Conservation (phyloP, 2,888 invertebrate genomes). For the Eledone cirrhosa region DNA sequence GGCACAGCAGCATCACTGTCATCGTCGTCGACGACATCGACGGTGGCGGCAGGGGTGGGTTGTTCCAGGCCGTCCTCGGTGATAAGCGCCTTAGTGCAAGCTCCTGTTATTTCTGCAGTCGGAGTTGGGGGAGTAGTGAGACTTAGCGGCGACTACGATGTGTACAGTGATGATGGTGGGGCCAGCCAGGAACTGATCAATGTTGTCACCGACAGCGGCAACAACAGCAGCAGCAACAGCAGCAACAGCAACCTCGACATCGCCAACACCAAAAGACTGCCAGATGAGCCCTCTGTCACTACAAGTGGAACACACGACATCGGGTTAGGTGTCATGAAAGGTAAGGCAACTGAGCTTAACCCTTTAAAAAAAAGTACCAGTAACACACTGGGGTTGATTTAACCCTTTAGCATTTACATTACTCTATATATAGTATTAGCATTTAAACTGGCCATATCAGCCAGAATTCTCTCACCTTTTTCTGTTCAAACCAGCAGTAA, state of each 20-base stretch:
- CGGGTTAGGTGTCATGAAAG: slow-evolving; percentile 15
- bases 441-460: too few relatives aligned
- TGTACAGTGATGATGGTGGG: background rate
- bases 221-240: background rate
- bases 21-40: background rate
- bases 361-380: too few relatives aligned
- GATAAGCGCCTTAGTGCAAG: background rate
- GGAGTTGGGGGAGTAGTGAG: background rate
- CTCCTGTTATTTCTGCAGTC: background rate
- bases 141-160: slow-evolving; percentile 5
- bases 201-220: slow-evolving; percentile 1
- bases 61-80: too few relatives aligned
- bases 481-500: too few relatives aligned
- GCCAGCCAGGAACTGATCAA: slow-evolving; percentile 18
- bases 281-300: slow-evolving; percentile 9
- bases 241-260: slow-evolving; percentile 4
- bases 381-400: too few relatives aligned
- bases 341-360: too few relatives aligned
- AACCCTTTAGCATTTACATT: too few relatives aligned
- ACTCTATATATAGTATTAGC: too few relatives aligned
- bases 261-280: slow-evolving; percentile 2
- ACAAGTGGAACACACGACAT: slow-evolving; percentile 11
- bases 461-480: too few relatives aligned
- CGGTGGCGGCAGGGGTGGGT: too few relatives aligned
- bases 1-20: background rate